Evolutionary conservation across 2,888 invertebrate species (phyloP).

Genomic region (Lasioglossum figueresi): DNA sequence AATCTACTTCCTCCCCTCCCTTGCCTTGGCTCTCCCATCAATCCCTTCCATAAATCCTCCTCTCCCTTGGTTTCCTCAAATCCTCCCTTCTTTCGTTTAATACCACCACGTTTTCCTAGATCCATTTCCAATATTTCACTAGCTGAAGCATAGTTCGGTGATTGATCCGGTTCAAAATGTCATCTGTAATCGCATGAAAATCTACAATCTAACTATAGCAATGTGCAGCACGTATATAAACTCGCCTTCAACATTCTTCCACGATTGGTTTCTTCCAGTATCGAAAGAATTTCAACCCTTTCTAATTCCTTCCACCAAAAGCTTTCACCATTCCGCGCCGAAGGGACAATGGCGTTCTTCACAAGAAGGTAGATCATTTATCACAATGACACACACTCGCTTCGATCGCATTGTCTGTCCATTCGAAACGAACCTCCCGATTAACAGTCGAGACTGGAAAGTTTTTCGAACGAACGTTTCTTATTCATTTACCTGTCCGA

Average conservation of each 20-base stretch:
- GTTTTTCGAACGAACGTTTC: not conserved
- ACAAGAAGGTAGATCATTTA: not conserved
- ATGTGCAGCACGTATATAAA: not conserved
- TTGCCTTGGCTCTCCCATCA: no score
- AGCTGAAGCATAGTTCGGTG: no score
- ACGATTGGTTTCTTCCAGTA: not conserved
- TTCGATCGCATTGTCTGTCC: not conserved
- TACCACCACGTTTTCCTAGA: no score
- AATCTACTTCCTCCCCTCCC: not conserved
- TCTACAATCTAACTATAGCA: not conserved
- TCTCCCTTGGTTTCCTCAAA: not conserved
- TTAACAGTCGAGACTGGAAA: not conserved
- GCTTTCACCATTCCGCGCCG: not conserved
- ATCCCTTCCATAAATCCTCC: no score
- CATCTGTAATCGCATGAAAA: not conserved
- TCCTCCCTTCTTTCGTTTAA: no score
- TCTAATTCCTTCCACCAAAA: not conserved
- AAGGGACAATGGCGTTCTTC: not conserved
- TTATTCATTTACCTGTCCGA: constrained; percentile 3
- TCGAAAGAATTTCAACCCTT: not conserved
- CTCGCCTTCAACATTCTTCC: not conserved
- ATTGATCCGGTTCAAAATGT: not conserved
- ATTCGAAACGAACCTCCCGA: not conserved
- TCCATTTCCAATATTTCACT: not conserved
- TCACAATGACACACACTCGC: not conserved